Evolutionary conservation across 2,888 invertebrate genomes (phyloP).

Genomic region (Leucozona laternaria): DNA sequence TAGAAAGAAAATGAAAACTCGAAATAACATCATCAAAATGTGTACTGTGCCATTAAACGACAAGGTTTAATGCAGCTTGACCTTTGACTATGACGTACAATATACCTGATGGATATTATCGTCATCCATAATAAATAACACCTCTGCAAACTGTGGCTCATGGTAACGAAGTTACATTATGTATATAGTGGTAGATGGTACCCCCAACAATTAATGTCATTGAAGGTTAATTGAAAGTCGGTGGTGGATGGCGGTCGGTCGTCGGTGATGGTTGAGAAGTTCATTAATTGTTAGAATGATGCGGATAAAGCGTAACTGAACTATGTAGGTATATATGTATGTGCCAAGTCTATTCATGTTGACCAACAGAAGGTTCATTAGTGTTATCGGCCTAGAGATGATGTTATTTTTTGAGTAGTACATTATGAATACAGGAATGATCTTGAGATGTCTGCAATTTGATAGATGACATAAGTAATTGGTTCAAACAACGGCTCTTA

Average conservation of each 20-base stretch:
- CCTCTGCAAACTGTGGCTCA: conserved; percentile 23
- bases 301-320: conserved; percentile 17
- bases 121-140: conserved; percentile 24
- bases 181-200: conserved; percentile 25
- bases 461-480: conserved; percentile 1
- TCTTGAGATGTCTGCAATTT: conserved; percentile 18
- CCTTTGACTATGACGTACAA: background rate
- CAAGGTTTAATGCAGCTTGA: background rate
- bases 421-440: background rate
- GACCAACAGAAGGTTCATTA: conserved; percentile 49
- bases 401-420: background rate
- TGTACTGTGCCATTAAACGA: too few relatives aligned
- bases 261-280: conserved; percentile 47
- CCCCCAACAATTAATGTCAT: conserved; percentile 61
- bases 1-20: too few relatives aligned
- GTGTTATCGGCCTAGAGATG: conserved; percentile 36
- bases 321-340: too few relatives aligned
- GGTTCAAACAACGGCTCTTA: conserved; percentile 16
- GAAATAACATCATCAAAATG: too few relatives aligned
- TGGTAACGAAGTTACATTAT: background rate
- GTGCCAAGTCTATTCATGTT: conserved; percentile 36
- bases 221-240: conserved; percentile 74
- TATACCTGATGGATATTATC: background rate
- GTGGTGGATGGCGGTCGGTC: conserved; percentile 45
- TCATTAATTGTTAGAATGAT: conserved; percentile 65